Evolutionary conservation across 2,797 vertebrate genomes (phyloP).

Genomic region (Emys orbicularis): DNA sequence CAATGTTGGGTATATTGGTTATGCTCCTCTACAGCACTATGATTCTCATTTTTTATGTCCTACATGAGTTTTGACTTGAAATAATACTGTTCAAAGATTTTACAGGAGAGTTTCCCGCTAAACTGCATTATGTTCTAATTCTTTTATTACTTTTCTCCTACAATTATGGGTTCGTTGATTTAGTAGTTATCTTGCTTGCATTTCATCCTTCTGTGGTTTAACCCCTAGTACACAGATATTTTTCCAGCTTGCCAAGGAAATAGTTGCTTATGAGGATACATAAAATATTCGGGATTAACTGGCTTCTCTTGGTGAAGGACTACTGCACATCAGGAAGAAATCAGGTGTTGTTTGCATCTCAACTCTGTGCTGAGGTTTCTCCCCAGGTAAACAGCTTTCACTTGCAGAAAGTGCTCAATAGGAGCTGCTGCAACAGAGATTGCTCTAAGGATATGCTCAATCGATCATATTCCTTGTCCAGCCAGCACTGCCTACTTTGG

Average conservation of each 20-base stretch:
- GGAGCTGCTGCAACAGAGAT: neutral
- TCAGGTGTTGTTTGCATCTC: fast-evolving
- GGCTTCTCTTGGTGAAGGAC: neutral
- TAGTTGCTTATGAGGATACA: neutral
- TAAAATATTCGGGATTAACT: neutral
- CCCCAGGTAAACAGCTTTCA: neutral
- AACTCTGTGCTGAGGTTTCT: neutral
- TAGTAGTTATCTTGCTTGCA: neutral
- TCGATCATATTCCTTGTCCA: neutral
- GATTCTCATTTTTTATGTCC: neutral
- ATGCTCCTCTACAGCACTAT: fast-evolving
- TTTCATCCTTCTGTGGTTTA: neutral
- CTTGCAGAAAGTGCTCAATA: neutral
- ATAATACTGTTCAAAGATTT: neutral
- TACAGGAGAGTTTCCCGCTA: neutral
- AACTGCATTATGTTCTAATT: neutral
- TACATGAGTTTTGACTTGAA: neutral
- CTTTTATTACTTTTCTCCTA: neutral
- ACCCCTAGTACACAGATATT: neutral
- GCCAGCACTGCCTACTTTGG: neutral
- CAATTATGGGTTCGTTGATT: neutral
- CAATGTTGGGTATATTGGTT: neutral
- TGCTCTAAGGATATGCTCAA: neutral
- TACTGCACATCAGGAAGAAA: neutral
- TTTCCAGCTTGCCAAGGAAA: neutral